Conservation (phyloP, 2,113 vertebrate genomes). For the Campylorhamphus procurvoides region DNA sequence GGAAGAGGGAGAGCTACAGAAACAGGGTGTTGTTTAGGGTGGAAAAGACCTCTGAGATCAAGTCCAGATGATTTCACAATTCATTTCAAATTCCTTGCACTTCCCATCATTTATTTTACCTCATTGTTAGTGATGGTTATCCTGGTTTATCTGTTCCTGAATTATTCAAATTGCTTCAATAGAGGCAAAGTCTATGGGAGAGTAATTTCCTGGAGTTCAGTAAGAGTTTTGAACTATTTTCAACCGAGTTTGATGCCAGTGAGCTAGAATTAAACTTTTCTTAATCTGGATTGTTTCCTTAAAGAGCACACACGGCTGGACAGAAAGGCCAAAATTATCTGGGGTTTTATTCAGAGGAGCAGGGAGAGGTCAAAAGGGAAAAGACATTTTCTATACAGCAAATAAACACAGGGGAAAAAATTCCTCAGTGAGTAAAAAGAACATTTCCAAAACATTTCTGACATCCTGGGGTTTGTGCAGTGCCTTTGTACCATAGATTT, state of each 20-base stretch:
- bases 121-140: not conserved
- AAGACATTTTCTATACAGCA: not conserved
- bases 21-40: not conserved
- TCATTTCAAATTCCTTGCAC: not conserved
- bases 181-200: not conserved
- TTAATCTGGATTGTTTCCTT: slow-evolving; percentile 3
- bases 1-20: not conserved
- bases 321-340: not conserved
- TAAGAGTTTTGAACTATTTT: not conserved
- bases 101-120: not conserved
- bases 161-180: not conserved
- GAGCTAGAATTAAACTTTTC: not conserved
- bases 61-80: not conserved
- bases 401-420: not conserved
- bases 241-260: not conserved
- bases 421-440: not conserved
- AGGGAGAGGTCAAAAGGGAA: not conserved
- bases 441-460: not conserved
- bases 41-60: not conserved
- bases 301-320: not conserved
- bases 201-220: not conserved
- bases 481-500: not conserved
- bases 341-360: not conserved
- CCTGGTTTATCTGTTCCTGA: not conserved
- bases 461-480: not conserved